Evolutionary conservation across 2,113 vertebrate genomes (phyloP).

Genomic region (Megaleporinus macrocephalus): DNA sequence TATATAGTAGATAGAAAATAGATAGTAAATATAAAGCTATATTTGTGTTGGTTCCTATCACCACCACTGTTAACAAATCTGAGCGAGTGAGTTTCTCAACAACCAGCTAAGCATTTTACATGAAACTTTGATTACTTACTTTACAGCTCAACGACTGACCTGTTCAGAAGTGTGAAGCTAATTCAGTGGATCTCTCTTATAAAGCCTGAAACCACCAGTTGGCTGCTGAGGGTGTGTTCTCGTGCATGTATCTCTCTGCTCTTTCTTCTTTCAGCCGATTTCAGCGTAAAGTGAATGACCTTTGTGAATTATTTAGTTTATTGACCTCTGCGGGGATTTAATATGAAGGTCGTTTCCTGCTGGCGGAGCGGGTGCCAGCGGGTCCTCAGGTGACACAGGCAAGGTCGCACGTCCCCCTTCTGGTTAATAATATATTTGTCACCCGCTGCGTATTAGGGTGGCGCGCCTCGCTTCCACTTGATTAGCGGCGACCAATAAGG

Average conservation of each 20-base stretch:
- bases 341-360: conserved; percentile 83
- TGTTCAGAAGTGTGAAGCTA: too few species aligned
- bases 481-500: conserved; percentile 82
- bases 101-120: too few species aligned
- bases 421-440: conserved; percentile 84
- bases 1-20: too few species aligned
- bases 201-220: too few species aligned
- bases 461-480: conserved; percentile 76
- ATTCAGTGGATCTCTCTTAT: too few species aligned
- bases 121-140: too few species aligned
- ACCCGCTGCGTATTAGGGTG: conserved; percentile 72
- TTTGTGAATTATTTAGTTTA: conserved; percentile 88
- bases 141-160: too few species aligned
- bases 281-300: conserved; percentile 77
- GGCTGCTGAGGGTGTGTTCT: neutral
- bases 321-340: conserved; percentile 84
- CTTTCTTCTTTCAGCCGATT: conserved; percentile 63
- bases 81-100: too few species aligned
- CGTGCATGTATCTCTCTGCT: conserved; percentile 44
- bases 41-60: too few species aligned
- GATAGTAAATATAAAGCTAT: too few species aligned
- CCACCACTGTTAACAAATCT: too few species aligned
- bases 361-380: conserved; percentile 71
- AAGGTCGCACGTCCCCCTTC: conserved; percentile 74
- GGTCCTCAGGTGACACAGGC: conserved; percentile 82